Evolutionary conservation across 2,888 invertebrate species (phyloP), one percentile per base, ranked within the genome.

Genomic region (Argynnis bischoffii): DNA sequence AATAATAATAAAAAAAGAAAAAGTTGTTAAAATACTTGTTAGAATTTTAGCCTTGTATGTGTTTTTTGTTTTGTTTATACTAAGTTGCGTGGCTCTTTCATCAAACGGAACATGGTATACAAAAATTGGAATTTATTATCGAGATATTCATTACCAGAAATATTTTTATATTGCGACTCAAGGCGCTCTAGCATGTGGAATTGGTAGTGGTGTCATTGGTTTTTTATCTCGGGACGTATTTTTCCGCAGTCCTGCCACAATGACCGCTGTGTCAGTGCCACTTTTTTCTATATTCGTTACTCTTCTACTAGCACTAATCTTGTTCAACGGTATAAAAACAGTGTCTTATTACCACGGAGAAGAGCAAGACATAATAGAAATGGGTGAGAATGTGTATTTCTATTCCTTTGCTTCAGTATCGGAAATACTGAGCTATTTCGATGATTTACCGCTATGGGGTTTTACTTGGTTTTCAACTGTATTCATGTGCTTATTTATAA

Each of bases 291-390:
- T 82, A 54, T 82, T 85, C 68, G 64, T 83, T 35, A 78, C 82
- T 47, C 51, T 84, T 14, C 75, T 86, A 69, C 77, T 85, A 13
- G 76, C 83, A 26, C 77, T 90, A 16, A 83, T 90, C 66, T 74
- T 82, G 5, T 90, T 82, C 70, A 85, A 83, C 66, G 90, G 88
- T 15, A 81, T 90, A 16, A 88, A 87, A 79, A 84, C 84, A 4
- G 88, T 92, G 85, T 85, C 89, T 26, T 91, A 86, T 71, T 90
- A 82, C 72, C 91, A 91, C 63, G 90, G 89, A 0, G 85, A 88
- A 77, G 88, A 90, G 74, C 82, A 85, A 76, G 86, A 85, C 65
- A 78, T 90, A 11, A 76, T 89, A 55, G 90, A 90, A 82, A 69
- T 83, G 5, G 86, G 86, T 2, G 69, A 74, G 1, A 85, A 77